Base-by-base conservation (phyloP, 1,140 invertebrate species). In the Steinernema khuongi region DNA sequence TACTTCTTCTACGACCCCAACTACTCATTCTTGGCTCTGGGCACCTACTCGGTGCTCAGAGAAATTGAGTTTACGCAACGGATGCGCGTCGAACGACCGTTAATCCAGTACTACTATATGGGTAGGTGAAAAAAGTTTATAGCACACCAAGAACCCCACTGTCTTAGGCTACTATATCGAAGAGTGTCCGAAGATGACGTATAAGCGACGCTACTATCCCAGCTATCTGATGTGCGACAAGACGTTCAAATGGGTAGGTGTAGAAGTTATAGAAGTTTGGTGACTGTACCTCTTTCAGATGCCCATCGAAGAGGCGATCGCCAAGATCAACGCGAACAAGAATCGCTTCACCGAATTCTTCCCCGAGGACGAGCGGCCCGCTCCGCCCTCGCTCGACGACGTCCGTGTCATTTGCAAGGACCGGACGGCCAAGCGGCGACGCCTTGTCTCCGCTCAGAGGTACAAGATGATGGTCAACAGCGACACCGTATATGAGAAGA, bases 91-190 rank as follows among this genome's bases (percentile, higher is more conserved):
- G 75, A 84, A 28, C 86, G 88, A 43, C 89, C 90, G 0, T 82
- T 89, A 7, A 81, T 98, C 0, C 88, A 90, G 81, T 92, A 92
- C 86, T 99, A 99, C 86, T 98, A 98, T 81, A 95, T 99, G 94
- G 96, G 96, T 33, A n/a, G n/a, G n/a, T n/a, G n/a, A n/a, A n/a
- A n/a, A n/a, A n/a, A n/a, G n/a, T n/a, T n/a, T n/a, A n/a, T n/a
- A n/a, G n/a, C n/a, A n/a, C n/a, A n/a, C n/a, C n/a, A n/a, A n/a
- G n/a, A n/a, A n/a, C n/a, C n/a, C n/a, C n/a, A n/a, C n/a, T n/a
- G n/a, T n/a, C n/a, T n/a, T n/a, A n/a, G n/a, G n/a, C n/a, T 99
- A 91, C 86, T 99, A 99, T 83, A 95, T 99, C 82, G 94, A 98
- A 87, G 90, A 92, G 0, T 99, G 96, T 86, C 90, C 90, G 0